These are phyloP conservation scores for Rhynchonycteris naso DNA, from an alignment of 2,797 vertebrate species.

Conservation along the genomic window DNA sequence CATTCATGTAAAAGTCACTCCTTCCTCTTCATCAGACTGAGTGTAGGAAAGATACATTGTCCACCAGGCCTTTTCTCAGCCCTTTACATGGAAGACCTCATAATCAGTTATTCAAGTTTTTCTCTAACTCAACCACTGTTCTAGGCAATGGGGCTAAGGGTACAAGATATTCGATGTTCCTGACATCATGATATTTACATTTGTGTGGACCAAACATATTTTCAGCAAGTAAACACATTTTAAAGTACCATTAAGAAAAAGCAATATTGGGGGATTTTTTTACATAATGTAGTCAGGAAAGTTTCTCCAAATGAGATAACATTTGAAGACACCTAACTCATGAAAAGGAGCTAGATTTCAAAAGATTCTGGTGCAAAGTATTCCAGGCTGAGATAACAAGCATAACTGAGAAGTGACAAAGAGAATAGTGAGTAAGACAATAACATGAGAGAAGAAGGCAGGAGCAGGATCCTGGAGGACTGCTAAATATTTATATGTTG, in stretches of 20 bases:
- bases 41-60: not conserved
- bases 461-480: not conserved
- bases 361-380: not conserved
- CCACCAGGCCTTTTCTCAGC: not conserved
- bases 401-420: not conserved
- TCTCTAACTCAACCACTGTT: not conserved
- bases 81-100: not conserved
- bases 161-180: not conserved
- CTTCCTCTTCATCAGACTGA: not conserved
- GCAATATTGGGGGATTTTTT: not conserved
- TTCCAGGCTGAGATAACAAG: not conserved
- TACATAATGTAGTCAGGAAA: not conserved
- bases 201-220: not conserved
- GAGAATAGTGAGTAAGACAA: not conserved
- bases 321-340: not conserved
- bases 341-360: not conserved
- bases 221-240: not conserved
- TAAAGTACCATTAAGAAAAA: not conserved
- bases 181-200: not conserved
- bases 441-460: not conserved
- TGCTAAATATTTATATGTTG: not conserved
- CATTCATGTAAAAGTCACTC: not conserved
- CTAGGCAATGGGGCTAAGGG: not conserved
- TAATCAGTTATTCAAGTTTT: not conserved
- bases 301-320: not conserved